These are phyloP conservation scores for Paedocypris sp. DNA, from an alignment of 2,113 vertebrate genomes.

Conservation along the genomic window DNA sequence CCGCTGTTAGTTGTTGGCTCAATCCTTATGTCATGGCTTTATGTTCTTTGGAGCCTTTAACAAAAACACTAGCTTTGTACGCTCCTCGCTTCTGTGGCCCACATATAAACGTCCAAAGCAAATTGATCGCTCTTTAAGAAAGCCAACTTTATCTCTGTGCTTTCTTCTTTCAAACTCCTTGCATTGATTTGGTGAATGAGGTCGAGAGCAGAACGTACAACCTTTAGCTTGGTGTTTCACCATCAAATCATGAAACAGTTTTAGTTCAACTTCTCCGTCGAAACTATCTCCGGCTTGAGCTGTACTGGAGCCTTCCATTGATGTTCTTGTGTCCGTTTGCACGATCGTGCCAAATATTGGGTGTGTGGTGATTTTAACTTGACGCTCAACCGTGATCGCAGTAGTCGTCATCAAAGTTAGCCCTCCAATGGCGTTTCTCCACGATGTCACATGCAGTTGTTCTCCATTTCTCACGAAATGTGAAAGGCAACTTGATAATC, in stretches of 20 bases:
- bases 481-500: conserved; percentile 21
- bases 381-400: background rate
- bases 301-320: background rate
- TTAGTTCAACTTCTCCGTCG: background rate
- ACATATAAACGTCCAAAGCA: conserved; percentile 13
- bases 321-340: background rate
- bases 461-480: conserved; percentile 15
- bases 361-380: conserved; percentile 16
- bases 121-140: background rate
- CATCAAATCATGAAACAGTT: background rate
- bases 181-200: background rate
- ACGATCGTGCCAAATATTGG: conserved; percentile 15
- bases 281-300: background rate
- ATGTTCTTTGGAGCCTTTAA: background rate
- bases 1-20: background rate
- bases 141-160: background rate
- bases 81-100: background rate
- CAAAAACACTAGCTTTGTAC: background rate
- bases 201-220: background rate
- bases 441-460: background rate
- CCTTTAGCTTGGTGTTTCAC: background rate
- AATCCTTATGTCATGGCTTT: background rate
- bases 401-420: conserved; percentile 10
- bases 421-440: background rate
- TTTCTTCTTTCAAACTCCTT: background rate